Conservation (phyloP, 1,140 invertebrate species). For the Vanessa tameamea region DNA sequence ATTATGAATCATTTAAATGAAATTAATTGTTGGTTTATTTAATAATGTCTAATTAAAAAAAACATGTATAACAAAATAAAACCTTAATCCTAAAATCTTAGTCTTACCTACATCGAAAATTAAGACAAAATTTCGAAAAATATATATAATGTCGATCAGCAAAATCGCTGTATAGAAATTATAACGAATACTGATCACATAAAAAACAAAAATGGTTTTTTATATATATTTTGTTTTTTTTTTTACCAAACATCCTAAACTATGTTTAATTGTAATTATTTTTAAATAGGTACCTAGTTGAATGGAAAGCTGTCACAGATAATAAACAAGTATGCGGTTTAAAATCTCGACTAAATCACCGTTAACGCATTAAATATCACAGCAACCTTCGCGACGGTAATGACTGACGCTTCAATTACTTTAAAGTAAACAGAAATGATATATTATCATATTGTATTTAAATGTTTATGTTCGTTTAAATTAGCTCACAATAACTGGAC, state of each 20-base stretch:
- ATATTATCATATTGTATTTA: constrained; percentile 44
- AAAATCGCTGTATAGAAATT: too few relatives aligned
- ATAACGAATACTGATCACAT: too few relatives aligned
- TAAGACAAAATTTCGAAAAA: too few relatives aligned
- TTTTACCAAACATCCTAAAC: too few relatives aligned
- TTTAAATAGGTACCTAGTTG: too few relatives aligned
- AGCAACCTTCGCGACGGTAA: constrained; percentile 36
- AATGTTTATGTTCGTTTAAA: constrained; percentile 48
- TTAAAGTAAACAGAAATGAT: constrained; percentile 39
- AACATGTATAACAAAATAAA: not conserved
- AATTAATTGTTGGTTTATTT: not conserved
- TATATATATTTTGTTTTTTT: too few relatives aligned
- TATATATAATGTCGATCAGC: too few relatives aligned
- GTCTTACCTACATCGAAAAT: too few relatives aligned
- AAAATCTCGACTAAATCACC: constrained; percentile 1
- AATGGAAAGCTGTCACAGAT: not conserved
- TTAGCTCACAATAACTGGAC: constrained; percentile 27
- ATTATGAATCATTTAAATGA: constrained; percentile 2
- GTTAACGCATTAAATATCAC: not conserved
- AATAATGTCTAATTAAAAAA: not conserved
- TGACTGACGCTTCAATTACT: constrained; percentile 50
- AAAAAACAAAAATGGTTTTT: too few relatives aligned
- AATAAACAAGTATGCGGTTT: not conserved
- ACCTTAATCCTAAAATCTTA: too few relatives aligned
- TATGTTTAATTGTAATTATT: too few relatives aligned